Evolutionary conservation across 92 coral and sea anemone genomes (phyloP).

Genomic region (Epizoanthus rinbou): DNA sequence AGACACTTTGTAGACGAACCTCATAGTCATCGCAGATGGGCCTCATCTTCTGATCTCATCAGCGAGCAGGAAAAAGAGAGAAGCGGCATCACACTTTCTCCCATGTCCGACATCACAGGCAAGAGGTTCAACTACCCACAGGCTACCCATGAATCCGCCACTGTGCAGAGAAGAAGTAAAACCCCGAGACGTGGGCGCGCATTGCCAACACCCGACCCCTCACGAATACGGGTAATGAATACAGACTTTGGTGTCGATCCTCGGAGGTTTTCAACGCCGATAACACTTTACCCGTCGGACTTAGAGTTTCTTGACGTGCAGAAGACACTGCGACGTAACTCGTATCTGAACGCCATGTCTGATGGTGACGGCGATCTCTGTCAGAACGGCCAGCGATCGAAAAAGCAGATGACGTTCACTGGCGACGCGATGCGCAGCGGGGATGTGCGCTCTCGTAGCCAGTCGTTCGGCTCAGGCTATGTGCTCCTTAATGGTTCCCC

Average conservation of each 20-base stretch:
- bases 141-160: constrained; percentile 27
- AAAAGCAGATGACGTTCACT: background rate
- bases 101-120: constrained; percentile 59
- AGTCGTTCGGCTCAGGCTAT: constrained; percentile 18
- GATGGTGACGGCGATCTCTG: constrained; percentile 51
- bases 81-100: constrained; percentile 68
- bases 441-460: constrained; percentile 15
- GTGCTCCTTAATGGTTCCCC: background rate
- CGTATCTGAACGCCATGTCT: constrained; percentile 80
- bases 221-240: constrained; percentile 30
- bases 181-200: constrained; percentile 33
- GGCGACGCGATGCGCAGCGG: background rate
- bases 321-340: constrained; percentile 75
- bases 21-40: constrained; percentile 75
- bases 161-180: constrained; percentile 38
- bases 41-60: constrained; percentile 84
- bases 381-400: constrained; percentile 32
- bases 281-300: constrained; percentile 44
- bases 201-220: constrained; percentile 51
- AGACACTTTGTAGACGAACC: constrained; percentile 42
- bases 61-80: constrained; percentile 73
- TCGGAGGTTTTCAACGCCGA: constrained; percentile 37
- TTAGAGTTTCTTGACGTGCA: constrained; percentile 50
- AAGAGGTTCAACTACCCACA: constrained; percentile 39
- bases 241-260: constrained; percentile 62